Evolutionary conservation across 1,140 invertebrate species (phyloP).

Genomic region (Lerema accius): DNA sequence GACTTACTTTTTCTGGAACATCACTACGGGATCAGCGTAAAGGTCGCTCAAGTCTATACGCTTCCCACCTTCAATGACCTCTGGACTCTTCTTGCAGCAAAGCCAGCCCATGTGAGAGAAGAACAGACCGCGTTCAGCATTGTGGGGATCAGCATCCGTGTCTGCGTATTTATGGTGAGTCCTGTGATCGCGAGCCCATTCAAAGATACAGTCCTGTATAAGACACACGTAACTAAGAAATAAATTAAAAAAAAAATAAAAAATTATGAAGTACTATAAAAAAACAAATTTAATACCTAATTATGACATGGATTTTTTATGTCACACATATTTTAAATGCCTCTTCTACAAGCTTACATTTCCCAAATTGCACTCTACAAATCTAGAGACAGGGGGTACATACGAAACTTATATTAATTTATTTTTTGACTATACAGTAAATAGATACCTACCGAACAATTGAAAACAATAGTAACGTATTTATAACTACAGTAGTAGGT

Average conservation of each 20-base stretch:
- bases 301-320: no score
- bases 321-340: no score
- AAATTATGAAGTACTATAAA: no score
- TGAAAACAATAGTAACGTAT: no score
- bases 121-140: conserved; percentile 91
- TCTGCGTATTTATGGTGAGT: conserved; percentile 93
- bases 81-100: conserved; percentile 89
- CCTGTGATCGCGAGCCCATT: conserved; percentile 88
- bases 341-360: no score
- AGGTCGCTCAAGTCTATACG: conserved; percentile 90
- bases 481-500: no score
- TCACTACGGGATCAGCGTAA: conserved; percentile 88
- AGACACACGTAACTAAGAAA: not conserved
- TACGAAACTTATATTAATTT: no score
- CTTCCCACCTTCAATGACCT: conserved; percentile 87
- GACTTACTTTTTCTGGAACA: conserved; percentile 88
- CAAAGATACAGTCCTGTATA: conserved; percentile 74
- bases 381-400: no score
- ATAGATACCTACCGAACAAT: no score
- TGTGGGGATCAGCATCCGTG: conserved; percentile 92
- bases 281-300: no score
- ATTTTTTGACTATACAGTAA: no score
- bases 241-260: not conserved
- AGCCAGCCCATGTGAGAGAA: conserved; percentile 94
- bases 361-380: no score